Evolutionary conservation across 2,888 invertebrate genomes (phyloP).

Genomic region (Caenorhabditis angaria): DNA sequence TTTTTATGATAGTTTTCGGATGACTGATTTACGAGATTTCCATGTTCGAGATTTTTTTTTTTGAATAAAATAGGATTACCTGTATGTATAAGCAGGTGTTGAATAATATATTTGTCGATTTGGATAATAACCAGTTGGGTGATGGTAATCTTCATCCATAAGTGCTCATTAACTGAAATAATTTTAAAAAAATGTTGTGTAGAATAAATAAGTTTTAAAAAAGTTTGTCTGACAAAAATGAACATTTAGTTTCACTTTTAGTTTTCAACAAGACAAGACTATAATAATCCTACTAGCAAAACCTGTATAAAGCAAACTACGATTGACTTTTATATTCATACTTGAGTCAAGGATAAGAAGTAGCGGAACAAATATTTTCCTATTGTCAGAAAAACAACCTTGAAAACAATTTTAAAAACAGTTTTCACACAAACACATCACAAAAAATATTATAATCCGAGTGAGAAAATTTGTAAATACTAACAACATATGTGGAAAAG

Average conservation of each 20-base stretch:
- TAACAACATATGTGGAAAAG: background rate
- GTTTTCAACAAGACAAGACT: too few species aligned
- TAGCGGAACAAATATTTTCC: background rate
- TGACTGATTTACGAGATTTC: background rate
- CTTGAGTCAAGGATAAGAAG: background rate
- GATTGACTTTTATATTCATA: background rate
- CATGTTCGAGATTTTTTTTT: too few species aligned
- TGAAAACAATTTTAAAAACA: background rate
- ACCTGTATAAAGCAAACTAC: background rate
- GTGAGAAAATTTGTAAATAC: background rate
- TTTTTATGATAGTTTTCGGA: background rate
- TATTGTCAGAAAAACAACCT: background rate
- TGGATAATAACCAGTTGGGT: constrained; percentile 22
- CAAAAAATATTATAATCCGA: background rate
- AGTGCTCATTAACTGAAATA: background rate
- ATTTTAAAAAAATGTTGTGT: background rate
- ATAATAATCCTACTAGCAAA: background rate
- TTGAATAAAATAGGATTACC: background rate
- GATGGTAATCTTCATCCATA: constrained; percentile 2
- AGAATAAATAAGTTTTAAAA: background rate
- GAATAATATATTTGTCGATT: constrained; percentile 28
- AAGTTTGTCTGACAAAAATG: background rate
- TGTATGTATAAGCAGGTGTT: constrained; percentile 10
- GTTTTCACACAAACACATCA: background rate
- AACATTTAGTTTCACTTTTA: background rate